Conservation (phyloP, 2,797 vertebrate genomes). For the Erithacus rubecula region DNA sequence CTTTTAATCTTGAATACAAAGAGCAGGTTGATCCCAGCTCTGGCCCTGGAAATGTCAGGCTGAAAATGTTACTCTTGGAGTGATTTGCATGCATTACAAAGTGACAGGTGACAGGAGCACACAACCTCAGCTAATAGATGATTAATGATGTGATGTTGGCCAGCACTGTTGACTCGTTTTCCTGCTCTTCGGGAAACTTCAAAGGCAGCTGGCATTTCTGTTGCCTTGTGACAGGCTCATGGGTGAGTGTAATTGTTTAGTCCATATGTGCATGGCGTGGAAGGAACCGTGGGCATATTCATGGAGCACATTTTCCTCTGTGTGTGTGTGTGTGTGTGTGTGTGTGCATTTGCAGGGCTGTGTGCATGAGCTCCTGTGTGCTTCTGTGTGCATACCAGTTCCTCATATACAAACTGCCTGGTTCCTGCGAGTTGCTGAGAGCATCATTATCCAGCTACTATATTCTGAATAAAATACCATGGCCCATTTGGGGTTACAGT, state of each 20-base stretch:
- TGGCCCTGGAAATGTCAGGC: slow-evolving; percentile 67
- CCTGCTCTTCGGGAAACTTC: slow-evolving; percentile 66
- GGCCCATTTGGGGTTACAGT: slow-evolving; percentile 40
- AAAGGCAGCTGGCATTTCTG: slow-evolving; percentile 70
- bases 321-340: background rate
- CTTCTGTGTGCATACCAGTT: background rate
- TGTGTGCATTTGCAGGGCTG: background rate
- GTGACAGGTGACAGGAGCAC: slow-evolving; percentile 72
- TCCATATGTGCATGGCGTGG: background rate
- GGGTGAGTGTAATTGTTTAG: slow-evolving; percentile 37
- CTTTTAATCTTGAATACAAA: slow-evolving; percentile 45
- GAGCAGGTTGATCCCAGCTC: slow-evolving; percentile 51
- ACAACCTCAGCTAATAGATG: slow-evolving; percentile 71
- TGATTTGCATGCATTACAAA: slow-evolving; percentile 75
- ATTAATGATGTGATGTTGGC: slow-evolving; percentile 75
- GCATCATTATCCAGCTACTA: slow-evolving; percentile 43
- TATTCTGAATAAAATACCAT: slow-evolving; percentile 39
- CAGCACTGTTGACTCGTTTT: slow-evolving; percentile 55
- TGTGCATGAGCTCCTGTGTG: background rate
- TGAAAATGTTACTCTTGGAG: slow-evolving; percentile 68
- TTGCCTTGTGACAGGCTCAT: slow-evolving; percentile 22
- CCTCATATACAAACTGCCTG: background rate
- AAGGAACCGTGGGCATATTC: background rate
- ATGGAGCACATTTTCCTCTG: background rate
- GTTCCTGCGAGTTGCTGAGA: background rate